Evolutionary conservation across 2,888 invertebrate species (phyloP).

Genomic region (Eupithecia vulgata): DNA sequence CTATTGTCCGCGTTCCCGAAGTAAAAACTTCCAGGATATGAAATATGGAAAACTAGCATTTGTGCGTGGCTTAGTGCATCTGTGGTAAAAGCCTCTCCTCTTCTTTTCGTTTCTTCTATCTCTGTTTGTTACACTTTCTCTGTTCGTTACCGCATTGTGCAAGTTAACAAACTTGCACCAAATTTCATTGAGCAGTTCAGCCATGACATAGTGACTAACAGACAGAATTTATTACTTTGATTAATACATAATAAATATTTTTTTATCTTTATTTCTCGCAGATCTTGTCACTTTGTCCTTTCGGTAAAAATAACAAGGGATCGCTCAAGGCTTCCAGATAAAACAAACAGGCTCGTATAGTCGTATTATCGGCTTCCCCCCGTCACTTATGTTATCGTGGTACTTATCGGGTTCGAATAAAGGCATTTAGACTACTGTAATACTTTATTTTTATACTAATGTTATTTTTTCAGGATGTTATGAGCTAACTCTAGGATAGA

Average conservation of each 20-base stretch:
- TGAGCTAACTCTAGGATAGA: no score
- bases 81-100: no score
- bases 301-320: neutral
- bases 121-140: no score
- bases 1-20: neutral
- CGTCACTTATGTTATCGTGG: slow-evolving; percentile 50
- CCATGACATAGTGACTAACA: neutral
- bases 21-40: neutral
- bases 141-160: no score
- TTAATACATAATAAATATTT: neutral
- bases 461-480: no score
- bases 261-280: neutral
- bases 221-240: no score
- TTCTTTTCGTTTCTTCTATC: no score
- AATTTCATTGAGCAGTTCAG: no score
- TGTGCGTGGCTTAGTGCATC: neutral
- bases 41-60: neutral
- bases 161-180: no score
- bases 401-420: slow-evolving; percentile 34
- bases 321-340: slow-evolving; percentile 11
- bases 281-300: neutral
- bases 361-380: slow-evolving; percentile 47
- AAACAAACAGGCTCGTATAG: slow-evolving; percentile 13
- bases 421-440: neutral
- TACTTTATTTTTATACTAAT: no score